Percentiles rank a stretch among this genome's conserved stretches.
These are phyloP conservation scores for Leiothrix lutea DNA, from an alignment of 2,113 vertebrate species.

Conservation along the genomic window DNA sequence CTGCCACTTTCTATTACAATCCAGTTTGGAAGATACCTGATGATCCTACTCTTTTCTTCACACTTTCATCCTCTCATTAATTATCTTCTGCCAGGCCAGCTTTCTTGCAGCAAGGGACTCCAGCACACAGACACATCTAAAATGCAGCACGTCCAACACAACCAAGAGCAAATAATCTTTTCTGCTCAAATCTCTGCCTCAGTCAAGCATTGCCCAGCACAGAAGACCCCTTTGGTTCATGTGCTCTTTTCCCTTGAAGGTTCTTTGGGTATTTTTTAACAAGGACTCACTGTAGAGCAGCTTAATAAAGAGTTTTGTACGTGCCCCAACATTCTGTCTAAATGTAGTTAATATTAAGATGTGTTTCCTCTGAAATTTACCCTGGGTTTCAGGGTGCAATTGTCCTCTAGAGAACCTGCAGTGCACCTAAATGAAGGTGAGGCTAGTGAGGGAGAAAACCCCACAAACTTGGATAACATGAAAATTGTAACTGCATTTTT, in stretches of 20 bases:
- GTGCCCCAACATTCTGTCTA: background rate
- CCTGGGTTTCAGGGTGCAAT: background rate
- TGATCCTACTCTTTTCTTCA: background rate
- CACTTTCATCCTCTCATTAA: background rate
- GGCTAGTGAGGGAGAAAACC: background rate
- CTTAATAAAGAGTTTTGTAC: background rate
- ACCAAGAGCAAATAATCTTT: background rate
- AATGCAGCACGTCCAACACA: background rate
- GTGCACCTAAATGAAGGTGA: background rate
- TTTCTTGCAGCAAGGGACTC: background rate
- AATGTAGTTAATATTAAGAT: background rate
- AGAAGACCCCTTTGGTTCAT: background rate
- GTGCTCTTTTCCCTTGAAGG: background rate
- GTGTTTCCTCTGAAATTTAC: background rate
- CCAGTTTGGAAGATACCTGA: background rate
- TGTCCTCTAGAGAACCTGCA: background rate
- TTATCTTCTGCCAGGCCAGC: background rate
- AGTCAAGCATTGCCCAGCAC: accelerated
- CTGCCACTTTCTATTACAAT: constrained; percentile 4
- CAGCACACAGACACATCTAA: background rate
- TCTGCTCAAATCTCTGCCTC: background rate
- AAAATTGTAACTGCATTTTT: background rate
- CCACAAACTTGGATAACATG: background rate
- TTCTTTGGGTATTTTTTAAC: background rate
- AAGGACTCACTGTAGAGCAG: background rate